Evolutionary conservation across 2,113 vertebrate species (phyloP).

Genomic region (Thalassoma bifasciatum): DNA sequence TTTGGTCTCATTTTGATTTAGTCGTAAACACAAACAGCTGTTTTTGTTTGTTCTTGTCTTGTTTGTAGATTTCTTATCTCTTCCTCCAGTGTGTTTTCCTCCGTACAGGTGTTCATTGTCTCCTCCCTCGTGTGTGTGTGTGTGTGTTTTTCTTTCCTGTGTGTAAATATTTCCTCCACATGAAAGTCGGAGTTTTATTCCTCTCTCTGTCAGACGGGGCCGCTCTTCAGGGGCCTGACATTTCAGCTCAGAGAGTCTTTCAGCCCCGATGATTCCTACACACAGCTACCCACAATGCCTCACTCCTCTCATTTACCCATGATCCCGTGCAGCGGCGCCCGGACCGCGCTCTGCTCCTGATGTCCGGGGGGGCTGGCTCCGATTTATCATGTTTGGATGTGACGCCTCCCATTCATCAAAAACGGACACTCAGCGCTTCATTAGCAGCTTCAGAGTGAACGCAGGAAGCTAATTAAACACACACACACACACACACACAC

Average conservation of each 20-base stretch:
- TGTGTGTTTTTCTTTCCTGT: background rate
- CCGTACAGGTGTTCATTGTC: background rate
- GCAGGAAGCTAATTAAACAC: conserved; percentile 66
- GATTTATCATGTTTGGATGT: conserved; percentile 74
- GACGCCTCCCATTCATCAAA: conserved; percentile 72
- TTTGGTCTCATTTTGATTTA: too few relatives aligned
- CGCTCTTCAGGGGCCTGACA: conserved; percentile 69
- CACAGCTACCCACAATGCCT: conserved; percentile 54
- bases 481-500: background rate
- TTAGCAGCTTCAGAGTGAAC: conserved; percentile 59
- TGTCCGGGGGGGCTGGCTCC: conserved; percentile 59
- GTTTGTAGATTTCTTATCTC: conserved; percentile 17
- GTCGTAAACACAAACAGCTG: too few relatives aligned
- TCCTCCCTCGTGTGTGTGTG: background rate
- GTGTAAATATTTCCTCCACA: background rate
- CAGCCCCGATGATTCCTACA: conserved; percentile 42
- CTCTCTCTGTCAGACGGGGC: conserved; percentile 31
- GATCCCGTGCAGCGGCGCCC: conserved; percentile 15
- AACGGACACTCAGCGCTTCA: conserved; percentile 62
- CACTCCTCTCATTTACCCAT: conserved; percentile 66
- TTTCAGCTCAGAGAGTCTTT: conserved; percentile 53
- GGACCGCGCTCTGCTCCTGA: conserved; percentile 43
- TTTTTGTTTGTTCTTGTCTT: too few relatives aligned
- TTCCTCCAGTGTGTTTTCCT: background rate
- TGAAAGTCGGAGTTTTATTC: conserved; percentile 34